Percentiles rank a stretch among this genome's conserved stretches.
These are phyloP conservation scores for Coreoperca whiteheadi DNA, from an alignment of 2,113 vertebrate genomes.

Conservation along the genomic window DNA sequence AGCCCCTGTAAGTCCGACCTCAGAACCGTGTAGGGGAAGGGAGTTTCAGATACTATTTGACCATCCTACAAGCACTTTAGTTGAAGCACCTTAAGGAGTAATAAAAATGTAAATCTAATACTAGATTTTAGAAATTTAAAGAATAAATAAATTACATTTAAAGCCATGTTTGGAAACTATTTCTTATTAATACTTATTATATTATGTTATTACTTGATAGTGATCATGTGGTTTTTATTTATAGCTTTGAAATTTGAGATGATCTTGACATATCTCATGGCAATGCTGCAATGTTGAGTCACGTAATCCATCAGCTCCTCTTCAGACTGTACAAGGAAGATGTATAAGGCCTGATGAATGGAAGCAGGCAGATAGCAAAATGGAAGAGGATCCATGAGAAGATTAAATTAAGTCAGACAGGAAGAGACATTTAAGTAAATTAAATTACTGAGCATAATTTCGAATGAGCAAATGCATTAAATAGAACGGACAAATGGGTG, in stretches of 20 bases:
- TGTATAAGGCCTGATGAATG: neutral
- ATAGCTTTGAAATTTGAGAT: neutral
- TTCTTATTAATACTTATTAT: neutral
- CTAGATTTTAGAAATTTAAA: neutral
- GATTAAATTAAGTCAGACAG: slow-evolving; percentile 60
- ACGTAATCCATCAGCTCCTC: slow-evolving; percentile 8
- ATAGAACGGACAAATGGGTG: slow-evolving; percentile 37
- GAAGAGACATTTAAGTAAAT: slow-evolving; percentile 70
- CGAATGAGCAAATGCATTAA: slow-evolving; percentile 48
- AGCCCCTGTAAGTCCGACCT: no score
- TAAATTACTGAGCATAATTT: slow-evolving; percentile 63
- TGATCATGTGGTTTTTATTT: neutral
- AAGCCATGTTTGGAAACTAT: neutral
- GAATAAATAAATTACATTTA: neutral
- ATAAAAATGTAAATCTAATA: neutral
- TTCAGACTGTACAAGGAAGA: neutral
- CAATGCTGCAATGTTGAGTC: neutral
- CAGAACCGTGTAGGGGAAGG: neutral
- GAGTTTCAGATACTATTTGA: neutral
- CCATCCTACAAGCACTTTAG: neutral
- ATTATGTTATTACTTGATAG: neutral
- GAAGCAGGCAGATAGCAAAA: slow-evolving; percentile 24
- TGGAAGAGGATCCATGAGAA: slow-evolving; percentile 39
- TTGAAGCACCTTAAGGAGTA: neutral
- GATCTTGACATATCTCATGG: neutral